Conservation (phyloP, 2,113 vertebrate species). For the Peromyscus leucopus region DNA sequence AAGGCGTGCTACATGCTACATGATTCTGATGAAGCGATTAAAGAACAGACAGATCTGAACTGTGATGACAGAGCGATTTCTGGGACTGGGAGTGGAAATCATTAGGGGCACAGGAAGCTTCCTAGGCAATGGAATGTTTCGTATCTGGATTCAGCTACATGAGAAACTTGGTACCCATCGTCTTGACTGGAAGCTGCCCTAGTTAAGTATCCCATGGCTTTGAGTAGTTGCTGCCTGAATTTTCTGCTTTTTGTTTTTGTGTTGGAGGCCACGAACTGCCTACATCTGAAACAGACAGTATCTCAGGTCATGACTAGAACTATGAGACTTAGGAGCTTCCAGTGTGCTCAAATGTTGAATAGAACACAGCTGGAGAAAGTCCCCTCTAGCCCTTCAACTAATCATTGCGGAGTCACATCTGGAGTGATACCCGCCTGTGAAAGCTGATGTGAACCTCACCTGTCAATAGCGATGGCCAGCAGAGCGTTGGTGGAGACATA, state of each 20-base stretch:
- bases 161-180: background rate
- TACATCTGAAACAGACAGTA: background rate
- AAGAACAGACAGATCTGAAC: background rate
- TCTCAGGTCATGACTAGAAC: background rate
- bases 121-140: background rate
- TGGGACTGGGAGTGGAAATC: background rate
- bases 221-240: background rate
- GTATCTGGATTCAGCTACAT: background rate
- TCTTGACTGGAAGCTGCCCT: background rate
- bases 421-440: background rate
- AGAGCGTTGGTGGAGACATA: conserved; percentile 98
- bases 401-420: background rate
- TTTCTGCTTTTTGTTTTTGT: background rate
- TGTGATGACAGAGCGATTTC: background rate
- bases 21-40: background rate
- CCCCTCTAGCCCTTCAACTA: background rate
- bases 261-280: background rate
- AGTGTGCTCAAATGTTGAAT: background rate
- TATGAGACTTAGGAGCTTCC: background rate
- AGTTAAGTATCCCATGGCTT: background rate
- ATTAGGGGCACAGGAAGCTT: background rate
- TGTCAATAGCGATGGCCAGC: conserved; percentile 97
- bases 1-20: background rate
- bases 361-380: background rate
- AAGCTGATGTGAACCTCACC: conserved; percentile 85